phyloP scores from a whole-genome alignment of 1,140 invertebrate genomes.

The Sycophila sp. region DNA sequence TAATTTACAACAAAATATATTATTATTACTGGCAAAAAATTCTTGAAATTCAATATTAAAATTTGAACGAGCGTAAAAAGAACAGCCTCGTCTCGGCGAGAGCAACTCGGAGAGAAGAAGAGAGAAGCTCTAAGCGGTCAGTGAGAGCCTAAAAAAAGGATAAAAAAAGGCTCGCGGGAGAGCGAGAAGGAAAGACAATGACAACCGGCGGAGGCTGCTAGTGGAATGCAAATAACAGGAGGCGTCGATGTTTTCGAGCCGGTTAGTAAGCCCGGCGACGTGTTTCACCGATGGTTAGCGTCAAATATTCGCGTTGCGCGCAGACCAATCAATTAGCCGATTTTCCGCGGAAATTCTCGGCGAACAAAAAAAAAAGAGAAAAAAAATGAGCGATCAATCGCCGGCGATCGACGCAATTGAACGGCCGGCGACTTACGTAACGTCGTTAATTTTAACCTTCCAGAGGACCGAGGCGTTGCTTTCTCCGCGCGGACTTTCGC shows the following conservation, averaged over 20 bases:
- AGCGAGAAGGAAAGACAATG: constrained; percentile 53
- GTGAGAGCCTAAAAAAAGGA: constrained; percentile 14
- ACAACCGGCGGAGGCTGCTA: constrained; percentile 52
- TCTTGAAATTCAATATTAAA: no score
- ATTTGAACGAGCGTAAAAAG: not conserved
- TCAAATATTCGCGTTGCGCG: constrained; percentile 61
- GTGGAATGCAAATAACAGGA: constrained; percentile 65
- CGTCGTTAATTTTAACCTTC: no score
- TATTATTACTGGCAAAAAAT: no score
- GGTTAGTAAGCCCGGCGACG: constrained; percentile 58
- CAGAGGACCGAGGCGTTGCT: no score
- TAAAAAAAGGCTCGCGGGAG: constrained; percentile 1
- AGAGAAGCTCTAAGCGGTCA: constrained; percentile 13
- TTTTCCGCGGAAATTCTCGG: no score
- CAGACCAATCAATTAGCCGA: constrained; percentile 62
- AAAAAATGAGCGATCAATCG: no score
- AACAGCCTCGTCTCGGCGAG: not conserved
- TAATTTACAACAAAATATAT: no score
- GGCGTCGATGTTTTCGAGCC: constrained; percentile 64
- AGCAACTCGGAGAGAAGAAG: not conserved
- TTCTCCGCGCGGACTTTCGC: constrained; percentile 33
- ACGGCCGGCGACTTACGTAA: no score
- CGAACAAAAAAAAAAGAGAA: no score
- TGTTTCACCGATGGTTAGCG: constrained; percentile 64
- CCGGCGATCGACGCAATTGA: no score